Evolutionary conservation across 1,140 invertebrate genomes (phyloP), one percentile per base, ranked within the genome.

Genomic region (Leptoteleia sp.): DNA sequence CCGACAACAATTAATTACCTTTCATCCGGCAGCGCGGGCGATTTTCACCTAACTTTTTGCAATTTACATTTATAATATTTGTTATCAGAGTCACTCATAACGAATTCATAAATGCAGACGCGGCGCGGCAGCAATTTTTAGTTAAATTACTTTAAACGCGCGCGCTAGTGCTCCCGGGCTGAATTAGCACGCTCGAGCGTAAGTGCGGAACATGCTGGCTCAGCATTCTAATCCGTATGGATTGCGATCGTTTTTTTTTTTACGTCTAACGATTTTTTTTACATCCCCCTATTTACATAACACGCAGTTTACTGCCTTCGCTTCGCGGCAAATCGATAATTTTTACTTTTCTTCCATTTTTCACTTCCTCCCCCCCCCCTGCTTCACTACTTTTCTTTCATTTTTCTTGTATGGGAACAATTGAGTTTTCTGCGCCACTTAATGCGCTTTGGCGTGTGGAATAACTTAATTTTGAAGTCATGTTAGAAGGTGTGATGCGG

Each of bases 271-370:
- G n/a, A n/a, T n/a, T n/a, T n/a, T n/a, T n/a, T n/a, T n/a, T n/a
- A n/a, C 5, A 35, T 33, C 35, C 45, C 6, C 1, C 31, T 47
- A 29, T 57, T 27, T 57, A 57, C 52, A 43, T 19, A 57, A 45
- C 40, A 35, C 12, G 31, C 13, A 52, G 45, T 16, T 25, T 33
- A 8, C 12, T 6, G 19, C 9, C 1, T 9, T 13, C 19, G 19
- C 38, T 25, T 25, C 40, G 42, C 40, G 45, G 19, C 12, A 15
- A 64, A 64, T 64, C 59, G 45, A 64, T 64, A 50, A 48, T 40
- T 40, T 64, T 31, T 22, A 25, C 19, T 22, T 8, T 12, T 35
- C n/a, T n/a, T n/a, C n/a, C n/a, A n/a, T n/a, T n/a, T n/a, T n/a
- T n/a, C n/a, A n/a, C n/a, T n/a, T n/a, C n/a, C n/a, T n/a, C n/a